Base-by-base conservation (phyloP, 2,113 vertebrate species). In the Paratilapia polleni region DNA sequence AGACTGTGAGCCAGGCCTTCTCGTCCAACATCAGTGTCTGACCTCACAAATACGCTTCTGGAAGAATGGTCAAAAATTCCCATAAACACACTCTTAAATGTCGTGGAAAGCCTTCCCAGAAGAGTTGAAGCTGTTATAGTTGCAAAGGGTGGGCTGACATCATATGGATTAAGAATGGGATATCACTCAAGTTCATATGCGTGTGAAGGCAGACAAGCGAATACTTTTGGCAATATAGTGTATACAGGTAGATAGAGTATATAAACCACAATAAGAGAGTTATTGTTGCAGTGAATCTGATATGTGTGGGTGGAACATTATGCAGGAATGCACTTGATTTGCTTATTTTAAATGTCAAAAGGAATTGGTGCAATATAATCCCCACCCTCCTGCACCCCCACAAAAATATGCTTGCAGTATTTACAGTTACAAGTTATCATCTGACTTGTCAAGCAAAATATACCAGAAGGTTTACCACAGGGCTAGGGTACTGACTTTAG, bases 281-380 rank as follows among this genome's bases (percentile, higher is more conserved):
- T 20, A 36, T 57, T 68, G 47, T 36, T 6, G 5, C 52, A 75
- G 24, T 49, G 52, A 82, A 4, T 47, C 56, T 47, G 2, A 19
- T 61, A 56, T 11, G 60, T 78, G 43, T 75, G 70, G 80, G 15
- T 28, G 68, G 70, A 34, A 73, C 34, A 78, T 82, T 70, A 56
- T 8, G 3, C 20, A 26, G 7, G 12, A 24, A 62, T 63, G 34
- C 73, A 70, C 43, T 20, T 4, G 12, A 17, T 88, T 74, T 80
- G 54, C 75, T 81, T 59, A 49, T 28, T 57, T 68, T 56, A 78
- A 61, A 88, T 47, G 19, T 59, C 8, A 41, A 58, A 54, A 14
- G 26, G 31, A 54, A 34, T 11, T 54, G 28, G 28, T 3, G 26
- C 34, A n/a, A 73, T 0, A 54, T 0, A 54, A 73, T 52, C 43